A percentile compares a stretch with the other conserved stretches of the same genome.
phyloP scores from a whole-genome alignment of 2,113 vertebrate species.

The Lycaon pictus region DNA sequence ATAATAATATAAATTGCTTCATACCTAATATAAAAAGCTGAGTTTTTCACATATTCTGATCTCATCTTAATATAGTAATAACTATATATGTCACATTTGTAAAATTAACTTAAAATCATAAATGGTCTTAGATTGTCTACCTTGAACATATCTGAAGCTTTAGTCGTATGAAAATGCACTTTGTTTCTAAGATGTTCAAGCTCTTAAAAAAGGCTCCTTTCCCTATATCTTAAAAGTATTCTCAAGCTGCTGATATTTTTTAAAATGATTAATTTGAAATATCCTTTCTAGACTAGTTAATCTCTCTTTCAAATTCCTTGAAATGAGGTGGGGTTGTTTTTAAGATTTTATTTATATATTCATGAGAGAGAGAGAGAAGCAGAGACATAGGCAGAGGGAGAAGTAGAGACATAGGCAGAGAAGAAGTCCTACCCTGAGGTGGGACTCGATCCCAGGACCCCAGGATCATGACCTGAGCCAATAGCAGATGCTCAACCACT shows the following conservation, averaged over 20 bases:
- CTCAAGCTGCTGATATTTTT: neutral
- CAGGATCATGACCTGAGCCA: too few relatives aligned
- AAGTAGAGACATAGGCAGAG: too few relatives aligned
- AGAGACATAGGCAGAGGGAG: too few relatives aligned
- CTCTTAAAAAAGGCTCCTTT: neutral
- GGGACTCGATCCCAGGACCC: too few relatives aligned
- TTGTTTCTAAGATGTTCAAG: neutral
- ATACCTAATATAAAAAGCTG: neutral
- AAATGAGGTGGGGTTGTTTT: neutral
- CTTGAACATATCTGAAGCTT: neutral
- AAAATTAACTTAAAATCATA: neutral
- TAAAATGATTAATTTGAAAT: neutral
- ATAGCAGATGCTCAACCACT: too few relatives aligned
- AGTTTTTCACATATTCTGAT: neutral
- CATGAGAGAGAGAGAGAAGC: too few relatives aligned
- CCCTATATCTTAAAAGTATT: neutral
- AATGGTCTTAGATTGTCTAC: neutral
- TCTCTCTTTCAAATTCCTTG: neutral
- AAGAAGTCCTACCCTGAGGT: too few relatives aligned
- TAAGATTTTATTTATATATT: too few relatives aligned
- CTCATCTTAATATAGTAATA: neutral
- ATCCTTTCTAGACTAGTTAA: neutral
- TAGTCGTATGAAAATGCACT: neutral
- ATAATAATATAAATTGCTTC: neutral
- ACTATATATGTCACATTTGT: neutral